Evolutionary conservation across 2,113 vertebrate genomes (phyloP), one percentile per base, ranked within the genome.

Genomic region (Rousettus leschenaultii): DNA sequence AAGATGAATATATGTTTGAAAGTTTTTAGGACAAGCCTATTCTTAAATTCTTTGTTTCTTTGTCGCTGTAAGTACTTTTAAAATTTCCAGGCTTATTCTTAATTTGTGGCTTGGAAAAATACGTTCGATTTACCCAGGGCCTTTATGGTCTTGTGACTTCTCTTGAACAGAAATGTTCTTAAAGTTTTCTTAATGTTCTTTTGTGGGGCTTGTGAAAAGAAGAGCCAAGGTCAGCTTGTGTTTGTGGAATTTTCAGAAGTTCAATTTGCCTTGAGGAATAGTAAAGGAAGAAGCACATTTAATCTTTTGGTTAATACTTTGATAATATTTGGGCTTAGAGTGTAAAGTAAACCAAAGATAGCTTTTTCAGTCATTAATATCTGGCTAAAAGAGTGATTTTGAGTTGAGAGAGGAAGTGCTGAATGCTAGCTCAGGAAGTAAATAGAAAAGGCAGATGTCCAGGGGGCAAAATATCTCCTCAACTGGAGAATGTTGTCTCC

Each of bases 1-100:
- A 85, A 91, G 70, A 66, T 1, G 19, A 90, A 93, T 93, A 22
- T 63, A 11, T 73, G 28, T 68, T 65, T 86, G 38, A 70, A 91
- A 83, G 13, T 35, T 89, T 78, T 89, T 43, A 89, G 40, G 73
- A 68, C 22, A 75, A 74, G 38, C 24, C 14, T 86, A 68, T 63
- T 75, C 24, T 77, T 78, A 75, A 59, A 45, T 55, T 85, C 87
- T 89, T 84, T 88, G 24, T 94, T 92, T 22, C 70, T 95, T 94
- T 90, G n/a, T 71, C 8, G 9, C 35, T 59, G 21, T 11, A 63
- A 66, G 68, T 73, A 63, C 30, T 87, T 94, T 30, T 28, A 91
- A 79, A 43, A 51, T 77, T 94, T 94, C n/a, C 30, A 84, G 71
- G 80, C 10, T 33, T 38, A n/a, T 68, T 53, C 84, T 86, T 94